Conservation (phyloP, 2,113 vertebrate species). For the Penelope pileata region DNA sequence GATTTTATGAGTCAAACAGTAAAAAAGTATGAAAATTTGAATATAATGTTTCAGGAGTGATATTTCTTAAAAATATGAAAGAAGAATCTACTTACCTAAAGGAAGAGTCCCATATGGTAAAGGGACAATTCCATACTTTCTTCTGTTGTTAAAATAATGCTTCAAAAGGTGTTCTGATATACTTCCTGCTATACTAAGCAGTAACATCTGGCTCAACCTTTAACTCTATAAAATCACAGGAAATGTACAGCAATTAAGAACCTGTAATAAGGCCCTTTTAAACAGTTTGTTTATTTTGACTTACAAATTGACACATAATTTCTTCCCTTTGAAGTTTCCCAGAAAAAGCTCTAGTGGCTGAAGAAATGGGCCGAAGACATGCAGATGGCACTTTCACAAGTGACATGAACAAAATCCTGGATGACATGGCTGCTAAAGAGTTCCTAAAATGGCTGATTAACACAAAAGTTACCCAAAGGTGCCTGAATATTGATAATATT, state of each 20-base stretch:
- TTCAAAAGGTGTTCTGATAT: background rate
- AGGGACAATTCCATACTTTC: background rate
- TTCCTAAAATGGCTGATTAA: constrained; percentile 96
- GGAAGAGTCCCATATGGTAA: background rate
- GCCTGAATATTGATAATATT: constrained; percentile 35
- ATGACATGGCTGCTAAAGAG: constrained; percentile 91
- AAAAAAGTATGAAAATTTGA: background rate
- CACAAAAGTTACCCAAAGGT: constrained; percentile 87
- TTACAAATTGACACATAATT: background rate
- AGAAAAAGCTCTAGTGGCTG: constrained; percentile 71
- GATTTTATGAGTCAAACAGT: background rate
- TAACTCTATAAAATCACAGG: background rate
- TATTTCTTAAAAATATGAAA: background rate
- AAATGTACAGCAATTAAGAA: background rate
- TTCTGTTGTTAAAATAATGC: background rate
- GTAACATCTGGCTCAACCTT: background rate
- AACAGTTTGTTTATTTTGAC: background rate
- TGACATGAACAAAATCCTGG: constrained; percentile 93
- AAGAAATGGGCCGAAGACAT: constrained; percentile 84
- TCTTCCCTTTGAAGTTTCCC: constrained; percentile 79
- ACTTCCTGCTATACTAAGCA: fast-evolving
- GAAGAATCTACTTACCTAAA: background rate
- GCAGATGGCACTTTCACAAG: constrained; percentile 96
- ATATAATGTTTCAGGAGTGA: background rate
- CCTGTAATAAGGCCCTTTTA: background rate